Percentiles rank a stretch among this genome's conserved stretches.
phyloP scores from a whole-genome alignment of 1,140 invertebrate genomes.

The Aleiodes sp. region DNA sequence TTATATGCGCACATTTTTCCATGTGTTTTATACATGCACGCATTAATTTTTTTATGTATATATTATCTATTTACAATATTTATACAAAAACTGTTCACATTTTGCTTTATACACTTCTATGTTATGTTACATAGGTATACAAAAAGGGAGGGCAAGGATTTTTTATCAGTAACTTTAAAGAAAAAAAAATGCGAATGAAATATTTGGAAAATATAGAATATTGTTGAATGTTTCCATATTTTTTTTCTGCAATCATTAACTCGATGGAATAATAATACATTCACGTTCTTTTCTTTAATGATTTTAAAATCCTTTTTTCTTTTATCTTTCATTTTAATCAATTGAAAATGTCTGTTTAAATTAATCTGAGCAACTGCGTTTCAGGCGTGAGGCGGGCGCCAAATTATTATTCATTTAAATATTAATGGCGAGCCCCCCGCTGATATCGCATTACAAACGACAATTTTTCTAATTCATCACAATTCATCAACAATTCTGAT shows the following conservation, averaged over 20 bases:
- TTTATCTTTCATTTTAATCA: background rate
- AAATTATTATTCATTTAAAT: constrained; percentile 8
- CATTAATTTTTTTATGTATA: background rate
- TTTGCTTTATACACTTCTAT: background rate
- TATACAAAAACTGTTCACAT: background rate
- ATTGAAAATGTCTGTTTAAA: background rate
- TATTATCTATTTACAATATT: background rate
- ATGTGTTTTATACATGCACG: background rate
- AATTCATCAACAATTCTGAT: background rate
- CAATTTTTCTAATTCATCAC: background rate
- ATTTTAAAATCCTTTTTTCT: too few relatives aligned
- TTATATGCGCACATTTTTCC: background rate
- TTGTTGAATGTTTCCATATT: background rate
- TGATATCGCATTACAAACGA: background rate
- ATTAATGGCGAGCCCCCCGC: background rate
- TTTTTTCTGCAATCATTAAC: background rate
- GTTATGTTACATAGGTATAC: background rate
- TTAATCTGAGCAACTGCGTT: constrained; percentile 29
- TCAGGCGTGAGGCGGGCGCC: constrained; percentile 17
- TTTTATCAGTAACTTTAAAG: too few relatives aligned
- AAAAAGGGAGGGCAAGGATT: background rate
- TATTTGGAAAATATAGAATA: too few relatives aligned
- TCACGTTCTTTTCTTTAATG: background rate
- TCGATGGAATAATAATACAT: background rate
- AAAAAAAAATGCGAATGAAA: too few relatives aligned